Evolutionary conservation across 1,140 invertebrate species (phyloP).

Genomic region (Pseudomyrmex concolor): DNA sequence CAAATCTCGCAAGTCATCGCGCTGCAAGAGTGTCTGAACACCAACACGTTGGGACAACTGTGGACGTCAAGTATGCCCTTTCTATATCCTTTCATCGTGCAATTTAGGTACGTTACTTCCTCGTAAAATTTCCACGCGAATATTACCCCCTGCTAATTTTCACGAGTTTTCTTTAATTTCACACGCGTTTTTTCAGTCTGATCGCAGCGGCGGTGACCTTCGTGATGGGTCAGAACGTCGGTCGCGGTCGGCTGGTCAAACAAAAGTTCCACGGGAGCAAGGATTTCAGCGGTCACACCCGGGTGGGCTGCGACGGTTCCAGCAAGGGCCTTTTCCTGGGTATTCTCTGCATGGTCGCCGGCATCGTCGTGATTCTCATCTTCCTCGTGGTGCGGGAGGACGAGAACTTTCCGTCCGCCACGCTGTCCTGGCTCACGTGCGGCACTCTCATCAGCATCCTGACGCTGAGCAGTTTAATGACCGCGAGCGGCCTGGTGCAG

Average conservation of each 20-base stretch:
- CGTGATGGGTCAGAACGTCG: conserved; percentile 87
- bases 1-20: conserved; percentile 86
- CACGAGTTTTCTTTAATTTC: neutral
- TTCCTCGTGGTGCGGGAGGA: conserved; percentile 88
- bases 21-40: conserved; percentile 86
- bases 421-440: conserved; percentile 83
- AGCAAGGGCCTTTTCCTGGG: conserved; percentile 88
- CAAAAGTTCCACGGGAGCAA: conserved; percentile 81
- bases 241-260: conserved; percentile 79
- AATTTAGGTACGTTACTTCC: conserved; percentile 85
- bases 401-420: conserved; percentile 84
- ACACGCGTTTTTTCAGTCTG: conserved; percentile 79
- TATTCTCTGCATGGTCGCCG: conserved; percentile 87
- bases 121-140: neutral
- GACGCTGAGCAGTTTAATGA: conserved; percentile 79
- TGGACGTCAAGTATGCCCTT: conserved; percentile 88
- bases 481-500: conserved; percentile 81
- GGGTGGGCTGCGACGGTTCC: conserved; percentile 86
- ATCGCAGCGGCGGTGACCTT: conserved; percentile 88
- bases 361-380: conserved; percentile 88
- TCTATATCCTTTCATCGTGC: conserved; percentile 88
- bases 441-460: conserved; percentile 84
- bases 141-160: neutral
- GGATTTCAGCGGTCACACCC: conserved; percentile 74
- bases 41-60: conserved; percentile 86